Evolutionary conservation across 2,797 vertebrate genomes (phyloP).

Genomic region (Chiloscyllium punctatum): DNA sequence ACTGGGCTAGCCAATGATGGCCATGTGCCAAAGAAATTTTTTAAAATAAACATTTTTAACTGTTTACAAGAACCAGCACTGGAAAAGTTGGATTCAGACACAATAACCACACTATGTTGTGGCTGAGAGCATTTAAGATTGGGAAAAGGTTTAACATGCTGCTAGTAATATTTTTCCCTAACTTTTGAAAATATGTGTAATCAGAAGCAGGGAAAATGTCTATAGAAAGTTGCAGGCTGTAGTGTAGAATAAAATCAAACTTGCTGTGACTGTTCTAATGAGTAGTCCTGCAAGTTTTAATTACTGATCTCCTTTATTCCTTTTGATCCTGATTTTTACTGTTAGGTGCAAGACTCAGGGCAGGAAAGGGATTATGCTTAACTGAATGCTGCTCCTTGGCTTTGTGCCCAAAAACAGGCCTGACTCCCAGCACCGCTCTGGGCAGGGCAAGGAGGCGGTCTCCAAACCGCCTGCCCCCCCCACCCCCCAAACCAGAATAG

Average conservation of each 20-base stretch:
- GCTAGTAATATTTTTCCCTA: neutral
- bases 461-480: too few relatives aligned
- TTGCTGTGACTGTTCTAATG: neutral
- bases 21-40: too few relatives aligned
- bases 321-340: neutral
- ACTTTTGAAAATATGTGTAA: too few relatives aligned
- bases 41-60: neutral
- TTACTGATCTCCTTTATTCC: neutral
- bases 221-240: neutral
- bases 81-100: neutral
- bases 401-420: too few relatives aligned
- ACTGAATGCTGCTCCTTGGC: neutral
- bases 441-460: too few relatives aligned
- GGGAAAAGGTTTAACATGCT: neutral
- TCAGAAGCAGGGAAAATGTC: neutral
- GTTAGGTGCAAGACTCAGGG: too few relatives aligned
- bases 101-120: neutral
- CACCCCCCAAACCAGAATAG: too few relatives aligned
- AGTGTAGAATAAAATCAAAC: neutral
- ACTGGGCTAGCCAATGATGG: too few relatives aligned
- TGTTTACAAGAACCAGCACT: neutral
- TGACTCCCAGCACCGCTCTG: too few relatives aligned
- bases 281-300: neutral
- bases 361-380: neutral
- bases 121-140: neutral